phyloP scores from a whole-genome alignment of 2,888 invertebrate species.

The Biston stratarius region DNA sequence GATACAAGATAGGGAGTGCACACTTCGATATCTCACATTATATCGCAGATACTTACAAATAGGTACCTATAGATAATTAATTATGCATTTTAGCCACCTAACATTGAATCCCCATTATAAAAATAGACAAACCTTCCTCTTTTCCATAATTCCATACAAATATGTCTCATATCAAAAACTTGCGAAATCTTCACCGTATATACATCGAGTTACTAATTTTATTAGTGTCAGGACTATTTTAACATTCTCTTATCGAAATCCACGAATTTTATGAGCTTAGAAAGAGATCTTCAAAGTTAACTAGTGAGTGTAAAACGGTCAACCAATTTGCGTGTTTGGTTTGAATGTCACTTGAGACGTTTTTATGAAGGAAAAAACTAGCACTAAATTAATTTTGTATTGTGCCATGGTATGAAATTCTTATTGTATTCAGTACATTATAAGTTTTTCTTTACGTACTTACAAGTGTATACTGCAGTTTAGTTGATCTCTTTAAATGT shows the following conservation, averaged over 20 bases:
- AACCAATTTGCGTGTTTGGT: too few relatives aligned
- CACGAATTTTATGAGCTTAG: background rate
- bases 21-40: conserved; percentile 14
- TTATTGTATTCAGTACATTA: too few relatives aligned
- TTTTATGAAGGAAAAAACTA: too few relatives aligned
- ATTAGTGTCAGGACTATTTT: background rate
- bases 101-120: conserved; percentile 75
- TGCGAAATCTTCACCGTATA: conserved; percentile 48
- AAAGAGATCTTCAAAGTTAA: too few relatives aligned
- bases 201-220: conserved; percentile 39
- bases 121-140: conserved; percentile 73
- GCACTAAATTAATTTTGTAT: too few relatives aligned
- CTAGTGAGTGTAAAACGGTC: too few relatives aligned
- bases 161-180: conserved; percentile 69
- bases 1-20: conserved; percentile 22
- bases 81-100: conserved; percentile 80
- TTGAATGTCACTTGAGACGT: too few relatives aligned
- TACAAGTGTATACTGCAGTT: too few relatives aligned
- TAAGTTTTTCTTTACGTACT: too few relatives aligned
- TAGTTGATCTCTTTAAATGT: too few relatives aligned
- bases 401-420: too few relatives aligned
- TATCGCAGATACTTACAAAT: conserved; percentile 46
- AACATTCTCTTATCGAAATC: background rate
- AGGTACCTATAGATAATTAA: conserved; percentile 54
- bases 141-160: conserved; percentile 63